Base-by-base conservation (phyloP, 2,113 vertebrate genomes). In the Chaetura pelagica region DNA sequence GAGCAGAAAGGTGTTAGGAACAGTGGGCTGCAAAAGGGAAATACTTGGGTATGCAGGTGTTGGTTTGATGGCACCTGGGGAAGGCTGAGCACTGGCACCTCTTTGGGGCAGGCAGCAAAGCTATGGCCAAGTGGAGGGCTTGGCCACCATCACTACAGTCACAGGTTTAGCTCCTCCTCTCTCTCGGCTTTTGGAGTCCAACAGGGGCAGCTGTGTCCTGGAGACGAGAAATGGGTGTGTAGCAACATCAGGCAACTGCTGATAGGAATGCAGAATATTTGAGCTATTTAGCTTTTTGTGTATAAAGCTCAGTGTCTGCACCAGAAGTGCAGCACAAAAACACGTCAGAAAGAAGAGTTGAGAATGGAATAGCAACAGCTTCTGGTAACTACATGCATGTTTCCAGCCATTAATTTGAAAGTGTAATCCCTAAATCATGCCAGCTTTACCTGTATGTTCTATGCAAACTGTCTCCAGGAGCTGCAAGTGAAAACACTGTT, bases 241-340 rank as follows among this genome's bases (percentile, higher is more conserved):
- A 77, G 71, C 62, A 89, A 62, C 46, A 67, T 83, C 68, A 67
- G 90, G 21, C 2, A 0, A 75, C 73, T 79, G 77, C 74, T 92
- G 85, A 82, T 66, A 61, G 71, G 93, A 95, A 95, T 29, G 15
- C 38, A 46, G 87, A 90, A 18, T 73, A 88, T 95, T 90, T 91
- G 48, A 95, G 67, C 69, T 92, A 77, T 77, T 93, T 87, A 6
- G 2, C 8, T 48, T 85, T 89, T 49, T 42, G 17, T 83, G 42
- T 85, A 46, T 35, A 69, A 85, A 91, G 9, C 69, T 90, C 79
- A 44, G 16, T 5, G 2, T 85, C 81, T 84, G 75, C 74, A 55
- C 18, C 68, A 91, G 81, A 87, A 85, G 79, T 30, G 44, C 73
- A 80, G 71, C 30, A 57, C 0, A 6, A 94, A 96, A 77, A 48